Evolutionary conservation across 2,797 vertebrate species (phyloP).

Genomic region (Parauchenoglanis punctatus): DNA sequence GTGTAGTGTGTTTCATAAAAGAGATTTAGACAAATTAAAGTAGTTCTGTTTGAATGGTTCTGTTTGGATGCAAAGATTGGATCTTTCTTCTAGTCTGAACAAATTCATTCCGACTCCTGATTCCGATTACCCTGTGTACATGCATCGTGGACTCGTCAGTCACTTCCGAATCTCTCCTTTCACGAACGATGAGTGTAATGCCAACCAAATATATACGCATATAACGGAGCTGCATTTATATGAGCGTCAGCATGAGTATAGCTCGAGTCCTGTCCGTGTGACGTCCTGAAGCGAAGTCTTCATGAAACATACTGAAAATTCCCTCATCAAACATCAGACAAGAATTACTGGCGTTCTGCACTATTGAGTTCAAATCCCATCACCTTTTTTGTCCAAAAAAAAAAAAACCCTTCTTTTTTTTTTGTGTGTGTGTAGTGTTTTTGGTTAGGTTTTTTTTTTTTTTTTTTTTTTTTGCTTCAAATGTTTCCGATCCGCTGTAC

Average conservation of each 20-base stretch:
- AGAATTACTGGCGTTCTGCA: not conserved
- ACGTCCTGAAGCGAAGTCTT: not conserved
- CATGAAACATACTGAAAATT: not conserved
- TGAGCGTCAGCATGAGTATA: not conserved
- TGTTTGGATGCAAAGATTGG: not conserved
- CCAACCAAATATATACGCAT: not conserved
- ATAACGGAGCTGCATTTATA: not conserved
- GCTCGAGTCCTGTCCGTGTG: not conserved
- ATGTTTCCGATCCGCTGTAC: not conserved
- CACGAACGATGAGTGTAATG: not conserved
- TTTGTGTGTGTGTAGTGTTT: no score
- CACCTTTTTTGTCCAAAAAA: not conserved
- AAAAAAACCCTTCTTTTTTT: not conserved
- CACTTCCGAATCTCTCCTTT: not conserved
- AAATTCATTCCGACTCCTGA: not conserved
- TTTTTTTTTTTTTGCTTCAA: not conserved
- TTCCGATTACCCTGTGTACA: not conserved
- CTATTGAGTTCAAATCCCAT: not conserved
- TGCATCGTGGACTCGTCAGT: not conserved
- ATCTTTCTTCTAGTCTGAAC: not conserved
- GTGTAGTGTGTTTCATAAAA: not conserved
- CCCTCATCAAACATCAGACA: not conserved
- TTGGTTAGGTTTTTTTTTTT: no score
- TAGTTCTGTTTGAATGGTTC: not conserved
- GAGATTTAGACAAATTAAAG: constrained; percentile 1